Base-by-base conservation (phyloP, 1,140 invertebrate species). In the Tenebrio molitor region DNA sequence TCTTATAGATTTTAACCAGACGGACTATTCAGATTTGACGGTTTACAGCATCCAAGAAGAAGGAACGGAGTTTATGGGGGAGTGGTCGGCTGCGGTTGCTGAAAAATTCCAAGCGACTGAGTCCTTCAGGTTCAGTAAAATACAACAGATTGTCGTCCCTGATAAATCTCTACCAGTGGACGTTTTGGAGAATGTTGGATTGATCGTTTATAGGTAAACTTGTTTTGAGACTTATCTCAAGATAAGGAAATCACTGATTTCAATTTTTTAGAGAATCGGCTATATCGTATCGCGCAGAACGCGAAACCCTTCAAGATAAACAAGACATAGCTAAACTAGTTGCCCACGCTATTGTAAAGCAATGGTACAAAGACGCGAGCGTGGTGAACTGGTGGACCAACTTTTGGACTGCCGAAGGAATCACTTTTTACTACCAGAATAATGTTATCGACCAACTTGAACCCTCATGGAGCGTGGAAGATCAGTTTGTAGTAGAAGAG, bases 231-330 rank as follows among this genome's bases (percentile, higher is more conserved):
- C n/a, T n/a, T n/a, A n/a, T n/a, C n/a, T n/a, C n/a, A n/a, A n/a
- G n/a, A n/a, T n/a, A n/a, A n/a, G n/a, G n/a, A 29, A 29, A 4
- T 29, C 8, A 29, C 25, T 29, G 3, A 29, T 29, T 29, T 29
- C 2, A 39, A n/a, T n/a, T n/a, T 46, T 46, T 16, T 58, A 58
- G 50, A 29, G 21, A 58, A 29, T 58, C 50, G 8, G 50, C 23
- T 14, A 12, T 58, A 1, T 12, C 29, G 14, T 58, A 58, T 29
- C 14, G 29, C 0, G 0, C 1, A 6, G 6, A 1, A 29, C 21
- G 23, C 1, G 21, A 58, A 29, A 29, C 50, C 5, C 1, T 29
- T 0, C 12, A 58, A 10, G 23, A 58, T 14, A 25, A 58, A 14
- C 50, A 58, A 58, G n/a, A 25, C 1, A 58, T 58, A 14, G 21